Evolutionary conservation across 2,888 invertebrate genomes (phyloP), one percentile per base, ranked within the genome.

Genomic region (Ametastegia equiseti): DNA sequence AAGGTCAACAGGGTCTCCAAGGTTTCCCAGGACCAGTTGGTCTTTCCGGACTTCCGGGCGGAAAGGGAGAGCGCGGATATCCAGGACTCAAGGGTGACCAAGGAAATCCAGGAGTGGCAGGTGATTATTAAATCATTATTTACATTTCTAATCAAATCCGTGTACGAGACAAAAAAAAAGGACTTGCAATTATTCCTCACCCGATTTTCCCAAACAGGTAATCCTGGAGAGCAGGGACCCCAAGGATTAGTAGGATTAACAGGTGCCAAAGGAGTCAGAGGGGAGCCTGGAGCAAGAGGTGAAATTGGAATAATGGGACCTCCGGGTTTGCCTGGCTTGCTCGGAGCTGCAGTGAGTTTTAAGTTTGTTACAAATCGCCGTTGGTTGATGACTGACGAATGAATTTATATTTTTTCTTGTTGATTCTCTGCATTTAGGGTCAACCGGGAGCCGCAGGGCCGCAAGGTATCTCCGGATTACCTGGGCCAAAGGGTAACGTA

Each of bases 201-300:
- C 15, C 23, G 27, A 50, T 7, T 47, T 78, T 79, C 19, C 13
- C 36, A 42, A 50, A 85, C 86, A 92, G 96, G 96, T 83, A 92
- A 92, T 67, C 93, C 94, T 80, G 96, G 96, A 79, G 95, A 95
- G 84, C 88, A 92, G 47, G 96, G 96, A 1, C 91, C 92, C 9
- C 93, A 93, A 83, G 96, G 96, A 7, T 89, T 92, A 57, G 91
- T 92, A 63, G 95, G 95, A 30, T 90, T 95, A 83, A 92, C 94
- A 7, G 97, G 97, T 42, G 93, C 94, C 1, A 97, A 97, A 89
- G 97, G 97, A 27, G 93, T 93, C 9, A 93, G 96, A 83, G 97
- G 97, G 27, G 96, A 96, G 90, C 92, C 95, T 60, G 97, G 97
- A 7, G 91, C 93, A n/a, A 94, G 96, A 89, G 97, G 97, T 80